Base-by-base conservation (phyloP, 2,113 vertebrate genomes). In the Aphyosemion australe region DNA sequence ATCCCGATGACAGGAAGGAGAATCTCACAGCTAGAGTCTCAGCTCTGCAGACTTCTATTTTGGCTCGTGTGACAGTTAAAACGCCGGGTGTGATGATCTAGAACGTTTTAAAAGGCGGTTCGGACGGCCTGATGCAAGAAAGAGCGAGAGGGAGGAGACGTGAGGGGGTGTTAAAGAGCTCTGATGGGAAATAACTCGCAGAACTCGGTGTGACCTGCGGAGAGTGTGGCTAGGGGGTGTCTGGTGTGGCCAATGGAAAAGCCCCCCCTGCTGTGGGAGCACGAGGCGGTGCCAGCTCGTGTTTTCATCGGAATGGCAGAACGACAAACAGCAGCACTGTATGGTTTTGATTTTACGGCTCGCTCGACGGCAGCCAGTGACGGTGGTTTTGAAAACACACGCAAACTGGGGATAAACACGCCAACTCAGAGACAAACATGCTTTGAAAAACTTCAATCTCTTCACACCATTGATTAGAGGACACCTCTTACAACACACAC, bases 221-320 rank as follows among this genome's bases (percentile, higher is more conserved):
- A 72, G 68, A 79, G 74, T 79, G 65, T 79, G 84, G 74, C 79
- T 54, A 15, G 26, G 80, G 76, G 52, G 66, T 60, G 72, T 76
- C 65, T 81, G 71, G 51, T 78, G 65, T 61, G 66, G 68, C 80
- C 76, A 76, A 65, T 87, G 85, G 86, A 87, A 88, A 88, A 82
- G 76, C 74, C 86, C 72, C 80, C 66, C 57, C 19, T 26, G 34
- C 34, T 45, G 52, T 46, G 69, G 57, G 69, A 65, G 65, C 64
- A 59, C 70, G 71, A 45, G 62, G 60, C 56, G 41, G 69, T 75
- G 77, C 55, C 69, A 80, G 78, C 74, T 78, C 41, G 47, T 87
- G 82, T 68, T 80, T 83, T 82, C 53, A 76, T 37, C 61, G 58
- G 42, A 69, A 59, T 73, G 69, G 72, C 71, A 72, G 51, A 4